Base-by-base conservation (phyloP, 2,888 invertebrate species). In the Rhagium mordax region DNA sequence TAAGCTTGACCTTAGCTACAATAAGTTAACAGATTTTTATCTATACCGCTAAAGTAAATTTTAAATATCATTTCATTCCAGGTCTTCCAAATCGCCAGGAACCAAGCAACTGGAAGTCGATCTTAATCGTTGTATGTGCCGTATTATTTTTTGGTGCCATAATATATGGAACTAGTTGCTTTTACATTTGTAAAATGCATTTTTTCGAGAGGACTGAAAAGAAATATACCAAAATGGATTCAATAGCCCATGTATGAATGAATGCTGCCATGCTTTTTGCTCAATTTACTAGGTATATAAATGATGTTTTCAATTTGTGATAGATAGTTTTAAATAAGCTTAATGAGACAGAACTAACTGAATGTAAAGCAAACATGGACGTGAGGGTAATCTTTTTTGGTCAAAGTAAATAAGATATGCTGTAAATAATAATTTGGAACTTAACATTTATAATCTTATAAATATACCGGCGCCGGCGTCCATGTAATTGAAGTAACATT, bases 221-320 rank as follows among this genome's bases (percentile, higher is more conserved):
- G 64, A 74, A 76, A 53, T 78, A 78, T 53, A 76, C 70, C 10
- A 78, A 78, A 75, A 78, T 78, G 77, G 77, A 77, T 59, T 72
- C 74, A 16, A 68, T 66, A 10, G 18, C 73, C 13, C 60, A 74
- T 51, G 74, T 59, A n/a, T 41, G n/a, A 41, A 15, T 75, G 51
- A 72, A 20, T 2, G 29, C 33, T 29, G 18, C 41, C 41, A 20
- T 18, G 29, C 16, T 3, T 6, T 64, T 24, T 51, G 41, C 53
- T 53, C 53, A 65, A 53, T 16, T 6, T 62, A 49, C 29, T 59
- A 20, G 16, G n/a, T 41, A 41, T 13, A 41, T 13, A n/a, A 24
- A 4, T 24, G 6, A 41, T 59, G 59, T 59, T 59, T 33, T 59
- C 33, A 18, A 59, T 33, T 59, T 59, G 59, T 59, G 59, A 59